Evolutionary conservation across 2,113 vertebrate genomes (phyloP), one percentile per base, ranked within the genome.

Genomic region (Xiphophorus couchianus): DNA sequence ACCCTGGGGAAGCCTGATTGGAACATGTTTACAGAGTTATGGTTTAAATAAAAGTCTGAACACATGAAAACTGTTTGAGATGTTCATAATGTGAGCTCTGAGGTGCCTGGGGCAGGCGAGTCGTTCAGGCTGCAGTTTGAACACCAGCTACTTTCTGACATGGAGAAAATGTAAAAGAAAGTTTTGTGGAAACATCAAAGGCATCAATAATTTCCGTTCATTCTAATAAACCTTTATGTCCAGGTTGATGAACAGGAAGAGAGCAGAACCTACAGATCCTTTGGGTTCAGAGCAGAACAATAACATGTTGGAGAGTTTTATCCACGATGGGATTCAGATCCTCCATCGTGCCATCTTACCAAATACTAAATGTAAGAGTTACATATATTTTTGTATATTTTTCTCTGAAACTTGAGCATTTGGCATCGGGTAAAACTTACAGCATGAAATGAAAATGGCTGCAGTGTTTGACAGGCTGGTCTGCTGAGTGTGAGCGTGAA

Each of bases 151-250:
- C 44, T 68, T 62, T 69, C 22, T 48, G 74, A 83, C 74, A 69
- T 42, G 66, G 81, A 63, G 69, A 69, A 71, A 82, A 89, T 88
- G 19, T 8, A 64, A 67, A 76, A 76, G 70, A 71, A 86, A 61
- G 64, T 67, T 85, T 78, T n/a, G 35, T 51, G 37, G 44, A n/a
- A 66, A 77, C 60, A 75, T 64, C 13, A 71, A 64, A 85, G 12
- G 12, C 31, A 29, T 4, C 71, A 68, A 63, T 63, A 19, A 64
- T 63, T 69, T 54, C 22, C 25, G 33, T 68, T 68, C 54, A 33
- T 28, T 62, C 54, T 68, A 44, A 62, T 44, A 31, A 68, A 62
- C 69, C 13, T 7, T 19, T 31, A 25, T 69, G 8, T 69, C 17
- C 35, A 30, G n/a, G 29, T 54, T 44, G 42, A 44, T 42, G 62